Evolutionary conservation across 2,113 vertebrate genomes (phyloP), one percentile per base, ranked within the genome.

Genomic region (Chamaea fasciata): DNA sequence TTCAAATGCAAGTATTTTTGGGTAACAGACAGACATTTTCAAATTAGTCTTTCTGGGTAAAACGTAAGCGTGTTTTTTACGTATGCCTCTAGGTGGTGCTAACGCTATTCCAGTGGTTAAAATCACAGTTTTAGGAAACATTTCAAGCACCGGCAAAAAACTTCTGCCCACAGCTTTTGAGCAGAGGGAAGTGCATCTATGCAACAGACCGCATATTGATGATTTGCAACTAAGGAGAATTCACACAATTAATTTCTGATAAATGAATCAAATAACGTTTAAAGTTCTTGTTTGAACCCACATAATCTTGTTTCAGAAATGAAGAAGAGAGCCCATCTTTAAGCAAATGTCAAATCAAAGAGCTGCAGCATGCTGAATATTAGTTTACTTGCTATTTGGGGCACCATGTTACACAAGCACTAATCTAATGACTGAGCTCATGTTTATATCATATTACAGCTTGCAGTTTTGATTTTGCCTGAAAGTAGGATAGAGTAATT

Each of bases 11-110:
- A 30, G 21, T 41, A 18, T 55, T 62, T 28, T 30, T 28, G 28
- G 23, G 23, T 10, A 24, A 33, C 5, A 13, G 12, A 13, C 3
- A 28, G 17, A 16, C 26, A 5, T 17, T 35, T 47, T 55, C 35
- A 15, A 28, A 12, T 42, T 9, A 27, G 41, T 33, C 15, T 49
- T 49, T 22, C 33, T 31, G 22, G 13, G 17, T 27, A 49, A 91
- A 80, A 74, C 16, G 1, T 47, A 56, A 62, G 30, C 3, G 41
- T 74, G 9, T 1, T 93, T 91, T 83, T 76, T 55, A 56, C 2
- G 0, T 30, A 1, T 67, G 47, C 96, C 97, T 81, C 80, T 96
- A 96, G 96, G 65, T 97, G 97, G 97, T 90, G 94, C 86, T 90
- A 75, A 50, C 47, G 95, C 76, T 65, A 83, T 97, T 93, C 35